Evolutionary conservation across 53 echinoderm and acorn worm species (phyloP).

Genomic region (Holothuria leucospilota): DNA sequence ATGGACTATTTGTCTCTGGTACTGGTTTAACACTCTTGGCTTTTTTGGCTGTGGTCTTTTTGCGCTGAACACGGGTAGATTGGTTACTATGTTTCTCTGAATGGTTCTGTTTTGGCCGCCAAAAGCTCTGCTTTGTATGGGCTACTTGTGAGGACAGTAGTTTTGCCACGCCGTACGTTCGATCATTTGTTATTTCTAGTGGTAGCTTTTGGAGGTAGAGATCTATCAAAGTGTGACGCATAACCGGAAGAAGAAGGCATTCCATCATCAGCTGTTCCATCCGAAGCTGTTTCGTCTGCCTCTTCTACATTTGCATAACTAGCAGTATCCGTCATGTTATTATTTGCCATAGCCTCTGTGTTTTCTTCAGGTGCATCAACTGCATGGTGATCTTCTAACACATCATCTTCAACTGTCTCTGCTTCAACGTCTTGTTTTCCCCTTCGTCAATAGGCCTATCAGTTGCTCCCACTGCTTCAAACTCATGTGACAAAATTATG

Average conservation of each 20-base stretch:
- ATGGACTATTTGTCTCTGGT: slow-evolving; percentile 47
- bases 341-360: too few species aligned
- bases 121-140: too few species aligned
- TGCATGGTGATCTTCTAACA: too few species aligned
- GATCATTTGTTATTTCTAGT: too few species aligned
- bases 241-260: slow-evolving; percentile 39
- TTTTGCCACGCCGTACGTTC: too few species aligned
- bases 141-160: too few species aligned
- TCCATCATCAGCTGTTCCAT: slow-evolving; percentile 32
- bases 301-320: too few species aligned
- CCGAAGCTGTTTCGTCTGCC: neutral
- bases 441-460: too few species aligned
- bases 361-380: slow-evolving; percentile 1
- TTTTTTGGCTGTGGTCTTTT: slow-evolving; percentile 52
- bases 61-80: slow-evolving; percentile 45
- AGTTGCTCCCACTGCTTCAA: slow-evolving; percentile 46
- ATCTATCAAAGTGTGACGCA: slow-evolving; percentile 50
- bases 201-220: slow-evolving; percentile 34
- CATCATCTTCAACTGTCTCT: too few species aligned
- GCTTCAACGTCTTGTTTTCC: too few species aligned
- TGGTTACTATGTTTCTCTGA: neutral
- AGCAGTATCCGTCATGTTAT: slow-evolving; percentile 13
- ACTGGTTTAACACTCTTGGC: slow-evolving; percentile 47
- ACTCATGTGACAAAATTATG: slow-evolving; percentile 49
- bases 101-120: neutral